These are phyloP conservation scores for Epinephelus fuscoguttatus DNA, from an alignment of 2,113 vertebrate species.

Conservation along the genomic window DNA sequence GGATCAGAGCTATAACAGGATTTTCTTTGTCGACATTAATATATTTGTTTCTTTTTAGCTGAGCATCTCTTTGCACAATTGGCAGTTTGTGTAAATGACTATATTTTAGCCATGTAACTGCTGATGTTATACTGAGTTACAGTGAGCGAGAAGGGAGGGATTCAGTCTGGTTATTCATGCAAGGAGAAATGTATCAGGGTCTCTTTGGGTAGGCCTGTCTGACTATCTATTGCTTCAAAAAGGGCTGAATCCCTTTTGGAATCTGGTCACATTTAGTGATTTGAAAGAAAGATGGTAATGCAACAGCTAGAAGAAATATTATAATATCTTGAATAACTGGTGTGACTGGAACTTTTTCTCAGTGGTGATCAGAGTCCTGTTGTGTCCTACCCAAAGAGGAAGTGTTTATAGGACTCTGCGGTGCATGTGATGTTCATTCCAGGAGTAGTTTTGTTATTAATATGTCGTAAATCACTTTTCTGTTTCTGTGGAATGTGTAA, in stretches of 20 bases:
- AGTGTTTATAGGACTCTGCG: conserved; percentile 10
- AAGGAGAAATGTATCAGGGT: neutral
- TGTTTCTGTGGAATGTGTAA: conserved; percentile 19
- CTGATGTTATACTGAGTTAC: neutral
- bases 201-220: neutral
- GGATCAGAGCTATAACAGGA: neutral
- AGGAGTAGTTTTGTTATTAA: conserved; percentile 1
- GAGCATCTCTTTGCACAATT: neutral
- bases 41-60: neutral
- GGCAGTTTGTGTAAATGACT: too few species aligned
- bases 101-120: neutral
- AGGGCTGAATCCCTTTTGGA: neutral
- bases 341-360: neutral
- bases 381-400: conserved; percentile 17
- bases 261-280: too few species aligned
- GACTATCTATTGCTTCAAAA: neutral
- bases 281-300: neutral
- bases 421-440: neutral
- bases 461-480: conserved; percentile 13
- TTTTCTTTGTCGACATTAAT: neutral
- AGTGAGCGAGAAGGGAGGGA: neutral
- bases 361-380: neutral
- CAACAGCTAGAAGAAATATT: neutral
- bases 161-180: neutral
- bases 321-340: neutral